Evolutionary conservation across 2,888 invertebrate species (phyloP).

Genomic region (Ypsolopha sequella): DNA sequence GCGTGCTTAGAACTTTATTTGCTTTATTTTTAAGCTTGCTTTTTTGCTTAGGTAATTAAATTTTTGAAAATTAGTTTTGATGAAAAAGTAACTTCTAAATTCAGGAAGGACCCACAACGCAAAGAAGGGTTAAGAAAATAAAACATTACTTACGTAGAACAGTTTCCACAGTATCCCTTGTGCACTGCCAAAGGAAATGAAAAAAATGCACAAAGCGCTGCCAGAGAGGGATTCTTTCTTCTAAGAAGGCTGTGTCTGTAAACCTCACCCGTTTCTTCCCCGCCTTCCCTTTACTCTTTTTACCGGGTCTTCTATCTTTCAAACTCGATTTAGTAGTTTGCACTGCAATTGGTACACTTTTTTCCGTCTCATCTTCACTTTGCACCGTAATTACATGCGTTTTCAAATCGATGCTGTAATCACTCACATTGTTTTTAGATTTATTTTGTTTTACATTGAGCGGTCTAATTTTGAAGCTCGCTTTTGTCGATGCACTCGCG

Average conservation of each 20-base stretch:
- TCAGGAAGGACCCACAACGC: background rate
- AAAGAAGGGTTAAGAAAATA: slow-evolving; percentile 19
- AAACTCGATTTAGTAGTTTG: slow-evolving; percentile 44
- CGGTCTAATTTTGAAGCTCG: slow-evolving; percentile 21
- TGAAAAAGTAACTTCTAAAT: too few species aligned
- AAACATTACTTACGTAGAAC: slow-evolving; percentile 36
- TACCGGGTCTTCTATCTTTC: slow-evolving; percentile 32
- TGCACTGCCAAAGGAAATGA: slow-evolving; percentile 41
- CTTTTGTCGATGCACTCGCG: slow-evolving; percentile 8
- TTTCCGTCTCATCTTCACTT: background rate
- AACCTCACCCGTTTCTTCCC: slow-evolving; percentile 53
- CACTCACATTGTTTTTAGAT: slow-evolving; percentile 31
- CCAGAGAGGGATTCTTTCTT: slow-evolving; percentile 29
- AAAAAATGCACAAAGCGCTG: slow-evolving; percentile 40
- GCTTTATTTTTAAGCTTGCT: too few species aligned
- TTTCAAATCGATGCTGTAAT: background rate
- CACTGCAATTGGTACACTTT: slow-evolving; percentile 25
- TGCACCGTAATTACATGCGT: background rate
- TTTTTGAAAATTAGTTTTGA: too few species aligned
- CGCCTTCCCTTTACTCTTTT: slow-evolving; percentile 25
- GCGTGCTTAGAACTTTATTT: too few species aligned
- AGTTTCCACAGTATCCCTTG: slow-evolving; percentile 32
- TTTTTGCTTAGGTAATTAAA: too few species aligned
- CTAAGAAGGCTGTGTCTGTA: slow-evolving; percentile 29
- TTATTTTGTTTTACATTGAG: slow-evolving; percentile 23